Percentiles rank a stretch among this genome's conserved stretches.
Conservation (phyloP, 2,888 invertebrate species). For the Cerceris ruficornis region DNA sequence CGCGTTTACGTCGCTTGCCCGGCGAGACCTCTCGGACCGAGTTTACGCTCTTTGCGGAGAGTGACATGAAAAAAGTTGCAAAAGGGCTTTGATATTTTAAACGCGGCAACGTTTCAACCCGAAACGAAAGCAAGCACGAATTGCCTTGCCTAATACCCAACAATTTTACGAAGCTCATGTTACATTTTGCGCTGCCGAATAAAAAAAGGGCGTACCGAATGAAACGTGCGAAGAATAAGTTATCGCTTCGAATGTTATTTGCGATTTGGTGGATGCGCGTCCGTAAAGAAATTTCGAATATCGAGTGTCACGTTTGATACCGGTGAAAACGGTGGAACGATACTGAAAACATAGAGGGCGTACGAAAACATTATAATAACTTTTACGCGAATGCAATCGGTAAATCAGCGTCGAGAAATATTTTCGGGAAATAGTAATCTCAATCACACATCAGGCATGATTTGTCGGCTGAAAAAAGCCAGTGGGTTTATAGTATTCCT, state of each 20-base stretch:
- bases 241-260: no score
- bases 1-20: slow-evolving; percentile 24
- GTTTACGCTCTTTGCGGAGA: slow-evolving; percentile 29
- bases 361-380: background rate
- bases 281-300: no score
- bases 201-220: background rate
- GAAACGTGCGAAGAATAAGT: no score
- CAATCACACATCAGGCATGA: background rate
- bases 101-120: background rate
- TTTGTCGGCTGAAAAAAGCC: background rate
- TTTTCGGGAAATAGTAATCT: background rate
- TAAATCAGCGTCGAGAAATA: background rate
- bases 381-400: background rate
- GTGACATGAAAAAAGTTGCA: slow-evolving; percentile 30
- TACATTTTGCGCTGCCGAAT: background rate
- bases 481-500: background rate
- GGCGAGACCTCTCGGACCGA: slow-evolving; percentile 18
- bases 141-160: background rate
- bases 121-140: background rate
- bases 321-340: background rate
- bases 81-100: slow-evolving; percentile 4
- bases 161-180: background rate
- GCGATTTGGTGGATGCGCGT: no score
- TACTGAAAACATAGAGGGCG: background rate
- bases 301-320: no score